Percentiles rank a stretch among this genome's conserved stretches.
phyloP scores from a whole-genome alignment of 1,140 invertebrate species.

The Drosophila willistoni region DNA sequence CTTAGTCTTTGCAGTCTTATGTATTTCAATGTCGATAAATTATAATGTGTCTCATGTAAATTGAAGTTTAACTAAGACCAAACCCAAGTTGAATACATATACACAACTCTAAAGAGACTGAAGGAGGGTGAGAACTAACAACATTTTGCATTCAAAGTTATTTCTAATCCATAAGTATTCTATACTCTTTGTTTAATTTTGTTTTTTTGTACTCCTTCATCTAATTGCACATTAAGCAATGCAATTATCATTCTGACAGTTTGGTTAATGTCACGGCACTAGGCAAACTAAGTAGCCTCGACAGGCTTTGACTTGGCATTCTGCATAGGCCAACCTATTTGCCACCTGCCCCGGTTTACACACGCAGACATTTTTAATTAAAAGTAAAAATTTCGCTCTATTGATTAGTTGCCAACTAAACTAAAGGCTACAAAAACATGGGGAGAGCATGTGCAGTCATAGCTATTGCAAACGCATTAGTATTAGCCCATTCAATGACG shows the following conservation, averaged over 20 bases:
- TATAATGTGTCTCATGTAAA: conserved; percentile 46
- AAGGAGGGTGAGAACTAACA: neutral
- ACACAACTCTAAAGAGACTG: too few relatives aligned
- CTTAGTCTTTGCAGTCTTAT: conserved; percentile 29
- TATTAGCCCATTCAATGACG: conserved; percentile 72
- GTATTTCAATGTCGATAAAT: conserved; percentile 60
- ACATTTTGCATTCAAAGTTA: neutral
- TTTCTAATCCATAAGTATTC: neutral
- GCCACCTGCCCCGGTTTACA: conserved; percentile 72
- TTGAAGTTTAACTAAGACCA: conserved; percentile 20
- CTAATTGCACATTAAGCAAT: conserved; percentile 73
- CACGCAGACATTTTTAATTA: conserved; percentile 81
- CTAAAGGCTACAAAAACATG: neutral
- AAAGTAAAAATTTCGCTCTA: conserved; percentile 74
- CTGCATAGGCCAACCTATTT: conserved; percentile 28
- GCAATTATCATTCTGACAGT: conserved; percentile 77
- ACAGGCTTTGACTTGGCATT: conserved; percentile 21
- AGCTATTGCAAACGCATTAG: conserved; percentile 78
- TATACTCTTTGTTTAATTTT: neutral
- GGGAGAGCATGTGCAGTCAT: conserved; percentile 62
- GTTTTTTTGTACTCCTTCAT: neutral
- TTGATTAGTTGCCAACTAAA: conserved; percentile 70
- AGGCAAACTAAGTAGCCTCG: conserved; percentile 29
- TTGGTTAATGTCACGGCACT: conserved; percentile 55
- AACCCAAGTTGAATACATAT: neutral